Evolutionary conservation across 1,140 invertebrate genomes (phyloP), one percentile per base, ranked within the genome.

Genomic region (Aporrectodea caliginosa): DNA sequence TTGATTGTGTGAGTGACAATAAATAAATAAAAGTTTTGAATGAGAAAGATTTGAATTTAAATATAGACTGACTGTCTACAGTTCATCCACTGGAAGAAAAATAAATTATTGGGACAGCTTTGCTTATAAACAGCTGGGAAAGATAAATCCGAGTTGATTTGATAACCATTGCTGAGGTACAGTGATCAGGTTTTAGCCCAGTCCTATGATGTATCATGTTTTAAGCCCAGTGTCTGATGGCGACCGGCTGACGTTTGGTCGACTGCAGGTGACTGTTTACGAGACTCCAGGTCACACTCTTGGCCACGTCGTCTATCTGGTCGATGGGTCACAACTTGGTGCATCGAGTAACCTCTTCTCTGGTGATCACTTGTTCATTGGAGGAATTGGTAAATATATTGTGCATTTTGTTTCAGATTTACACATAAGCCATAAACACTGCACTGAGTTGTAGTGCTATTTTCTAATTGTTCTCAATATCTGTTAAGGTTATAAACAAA

Each of bases 261-360:
- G 73, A n/a, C 73, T 87, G 31, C 81, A 79, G 16, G 86, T 87
- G 76, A 79, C 77, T 0, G 82, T 82, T 1, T 71, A 82, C 1
- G 81, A 83, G 27, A 86, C 86, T n/a, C 86, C 85, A 16, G 86
- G 86, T 32, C 86, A 87, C 77, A 87, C 86, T 1, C 80, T 83
- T 6, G 86, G 85, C 34, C 86, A 87, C 77, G 82, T 85, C 35
- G 84, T 85, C 1, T 87, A 83, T 75, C 32, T 85, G 1, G 77
- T 87, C 14, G 85, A 85, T 77, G 86, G 86, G 1, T 31, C 71
- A 2, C 80, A 75, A 0, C 86, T 82, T 81, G 82, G 80, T 22
- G 82, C 82, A 16, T 80, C 82, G n/a, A 82, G 84, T 43, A 82
- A 75, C 58, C 31, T 87, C 14, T 87, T 87, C 77, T 85, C 85